Evolutionary conservation across 2,113 vertebrate genomes (phyloP).

Genomic region (Oreochromis spilurus): DNA sequence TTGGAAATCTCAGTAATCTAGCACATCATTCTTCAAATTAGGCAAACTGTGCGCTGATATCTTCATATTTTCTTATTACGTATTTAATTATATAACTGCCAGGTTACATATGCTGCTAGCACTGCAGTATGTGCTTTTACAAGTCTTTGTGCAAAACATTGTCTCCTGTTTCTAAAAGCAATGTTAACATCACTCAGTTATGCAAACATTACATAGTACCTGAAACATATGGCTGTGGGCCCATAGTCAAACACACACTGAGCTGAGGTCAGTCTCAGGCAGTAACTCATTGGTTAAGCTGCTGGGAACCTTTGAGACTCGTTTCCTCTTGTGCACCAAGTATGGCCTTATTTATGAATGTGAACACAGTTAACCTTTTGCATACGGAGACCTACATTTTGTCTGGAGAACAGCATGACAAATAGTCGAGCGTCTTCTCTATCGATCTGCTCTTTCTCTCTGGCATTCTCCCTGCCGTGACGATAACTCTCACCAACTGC

Average conservation of each 20-base stretch:
- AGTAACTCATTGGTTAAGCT: conserved; percentile 37
- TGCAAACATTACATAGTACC: conserved; percentile 22
- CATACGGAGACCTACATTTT: conserved; percentile 60
- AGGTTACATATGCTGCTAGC: background rate
- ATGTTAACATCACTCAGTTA: background rate
- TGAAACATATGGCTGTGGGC: conserved; percentile 17
- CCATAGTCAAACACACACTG: background rate
- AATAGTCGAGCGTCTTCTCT: conserved; percentile 44
- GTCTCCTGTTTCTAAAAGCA: background rate
- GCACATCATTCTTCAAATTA: background rate
- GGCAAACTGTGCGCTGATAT: background rate
- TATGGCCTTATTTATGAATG: conserved; percentile 71
- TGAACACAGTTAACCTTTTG: conserved; percentile 69
- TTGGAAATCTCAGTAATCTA: background rate
- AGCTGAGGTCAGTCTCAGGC: conserved; percentile 23
- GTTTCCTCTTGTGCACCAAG: conserved; percentile 46
- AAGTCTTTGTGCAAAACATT: background rate
- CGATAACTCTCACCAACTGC: conserved; percentile 30
- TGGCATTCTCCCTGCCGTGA: background rate
- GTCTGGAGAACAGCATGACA: conserved; percentile 54
- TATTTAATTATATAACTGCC: background rate
- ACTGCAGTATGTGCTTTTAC: background rate
- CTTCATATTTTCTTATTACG: background rate
- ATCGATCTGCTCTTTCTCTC: conserved; percentile 43
- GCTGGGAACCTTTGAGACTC: conserved; percentile 31